phyloP scores from a whole-genome alignment of 1,140 invertebrate genomes.

The Trichonephila clavipes region DNA sequence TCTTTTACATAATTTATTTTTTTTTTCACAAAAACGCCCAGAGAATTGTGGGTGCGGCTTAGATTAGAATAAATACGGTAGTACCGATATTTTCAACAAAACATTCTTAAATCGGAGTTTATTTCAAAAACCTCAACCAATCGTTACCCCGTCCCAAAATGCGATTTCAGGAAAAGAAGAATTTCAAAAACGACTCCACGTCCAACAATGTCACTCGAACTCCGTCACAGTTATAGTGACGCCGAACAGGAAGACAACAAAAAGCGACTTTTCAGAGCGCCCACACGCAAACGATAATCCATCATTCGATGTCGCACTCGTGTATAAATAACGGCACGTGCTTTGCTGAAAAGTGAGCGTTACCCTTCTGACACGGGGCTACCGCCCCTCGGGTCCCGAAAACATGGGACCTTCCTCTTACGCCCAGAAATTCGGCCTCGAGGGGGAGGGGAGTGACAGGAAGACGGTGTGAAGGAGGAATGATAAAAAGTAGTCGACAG shows the following conservation, averaged over 20 bases:
- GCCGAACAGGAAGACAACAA: not conserved
- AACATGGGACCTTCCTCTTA: too few species aligned
- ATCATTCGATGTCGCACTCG: slow-evolving; percentile 22
- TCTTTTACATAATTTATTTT: too few species aligned
- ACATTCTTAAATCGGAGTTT: too few species aligned
- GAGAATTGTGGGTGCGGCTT: too few species aligned
- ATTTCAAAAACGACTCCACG: not conserved
- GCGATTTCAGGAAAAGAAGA: not conserved
- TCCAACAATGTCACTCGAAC: not conserved
- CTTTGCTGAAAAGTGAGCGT: slow-evolving; percentile 23
- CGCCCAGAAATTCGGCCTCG: not conserved
- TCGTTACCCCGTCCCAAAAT: too few species aligned
- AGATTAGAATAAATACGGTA: too few species aligned
- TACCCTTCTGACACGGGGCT: not conserved
- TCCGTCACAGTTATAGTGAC: not conserved
- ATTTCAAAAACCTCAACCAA: too few species aligned
- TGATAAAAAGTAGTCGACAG: not conserved
- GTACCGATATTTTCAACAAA: too few species aligned
- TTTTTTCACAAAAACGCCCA: too few species aligned
- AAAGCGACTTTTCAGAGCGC: not conserved
- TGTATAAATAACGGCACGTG: slow-evolving; percentile 56
- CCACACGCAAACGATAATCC: slow-evolving; percentile 46
- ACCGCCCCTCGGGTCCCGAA: not conserved
- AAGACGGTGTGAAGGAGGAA: not conserved
- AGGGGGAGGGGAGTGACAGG: not conserved